phyloP scores from a whole-genome alignment of 2,113 vertebrate species.

The Porphyrio hochstetteri region DNA sequence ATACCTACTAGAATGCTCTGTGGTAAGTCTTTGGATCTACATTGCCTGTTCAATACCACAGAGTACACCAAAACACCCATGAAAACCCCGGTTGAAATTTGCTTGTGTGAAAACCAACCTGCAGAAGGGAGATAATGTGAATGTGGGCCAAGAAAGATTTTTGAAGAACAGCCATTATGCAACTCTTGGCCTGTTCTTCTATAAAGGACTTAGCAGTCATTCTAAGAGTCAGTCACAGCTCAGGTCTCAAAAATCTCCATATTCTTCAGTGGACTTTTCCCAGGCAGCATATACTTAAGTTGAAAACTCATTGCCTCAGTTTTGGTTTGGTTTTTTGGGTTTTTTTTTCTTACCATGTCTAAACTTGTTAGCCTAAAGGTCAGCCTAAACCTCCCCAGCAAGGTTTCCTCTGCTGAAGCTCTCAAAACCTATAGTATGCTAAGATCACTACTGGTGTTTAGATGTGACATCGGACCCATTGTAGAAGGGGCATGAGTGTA shows the following conservation, averaged over 20 bases:
- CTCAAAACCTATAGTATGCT: neutral
- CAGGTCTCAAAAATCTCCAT: neutral
- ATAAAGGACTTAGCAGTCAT: neutral
- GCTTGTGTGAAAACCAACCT: neutral
- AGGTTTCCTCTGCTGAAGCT: neutral
- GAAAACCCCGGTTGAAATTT: neutral
- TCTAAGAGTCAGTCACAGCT: neutral
- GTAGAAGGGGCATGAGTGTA: neutral
- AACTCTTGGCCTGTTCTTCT: neutral
- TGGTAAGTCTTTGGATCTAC: neutral
- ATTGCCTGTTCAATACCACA: neutral
- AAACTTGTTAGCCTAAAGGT: neutral
- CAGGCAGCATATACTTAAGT: neutral
- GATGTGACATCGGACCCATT: accelerated
- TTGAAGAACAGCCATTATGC: neutral
- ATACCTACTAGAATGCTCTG: neutral
- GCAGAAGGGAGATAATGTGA: neutral
- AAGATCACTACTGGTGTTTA: neutral
- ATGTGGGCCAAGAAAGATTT: neutral
- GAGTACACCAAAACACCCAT: neutral
- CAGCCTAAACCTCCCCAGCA: neutral
- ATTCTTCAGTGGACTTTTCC: neutral
- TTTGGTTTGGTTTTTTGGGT: too few relatives aligned
- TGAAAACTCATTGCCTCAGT: neutral
- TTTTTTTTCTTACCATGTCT: neutral